These are phyloP conservation scores for Nyctalus aviator DNA, from an alignment of 2,797 vertebrate genomes.

Conservation along the genomic window DNA sequence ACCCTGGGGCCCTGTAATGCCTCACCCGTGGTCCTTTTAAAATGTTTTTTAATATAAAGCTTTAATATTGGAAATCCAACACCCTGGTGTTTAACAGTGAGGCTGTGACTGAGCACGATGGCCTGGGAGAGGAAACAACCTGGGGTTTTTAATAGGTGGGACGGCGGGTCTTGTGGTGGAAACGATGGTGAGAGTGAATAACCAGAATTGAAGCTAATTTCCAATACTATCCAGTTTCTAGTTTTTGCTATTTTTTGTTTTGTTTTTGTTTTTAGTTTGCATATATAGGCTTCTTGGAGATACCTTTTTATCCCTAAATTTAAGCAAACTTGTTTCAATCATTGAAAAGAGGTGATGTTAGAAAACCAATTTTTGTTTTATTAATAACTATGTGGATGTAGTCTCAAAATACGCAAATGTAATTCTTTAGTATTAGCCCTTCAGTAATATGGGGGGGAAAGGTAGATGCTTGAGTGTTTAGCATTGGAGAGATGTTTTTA, in stretches of 20 bases:
- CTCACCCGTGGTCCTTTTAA: conserved; percentile 77
- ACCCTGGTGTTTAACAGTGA: conserved; percentile 68
- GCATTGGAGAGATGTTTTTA: not conserved
- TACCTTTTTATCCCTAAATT: conserved; percentile 59
- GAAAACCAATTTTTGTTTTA: conserved; percentile 22
- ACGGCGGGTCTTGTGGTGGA: conserved; percentile 7
- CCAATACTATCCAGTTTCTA: conserved; percentile 10
- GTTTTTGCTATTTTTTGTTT: conserved; percentile 22
- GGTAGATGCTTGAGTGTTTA: conserved; percentile 24
- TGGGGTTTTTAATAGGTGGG: conserved; percentile 60
- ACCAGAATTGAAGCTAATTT: conserved; percentile 33
- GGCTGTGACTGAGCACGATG: not conserved
- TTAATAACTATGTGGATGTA: not conserved
- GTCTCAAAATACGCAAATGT: conserved; percentile 16
- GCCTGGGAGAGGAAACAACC: conserved; percentile 57
- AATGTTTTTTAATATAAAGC: conserved; percentile 84
- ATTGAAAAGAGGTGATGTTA: not conserved
- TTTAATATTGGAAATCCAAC: conserved; percentile 81
- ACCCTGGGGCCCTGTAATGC: conserved; percentile 75
- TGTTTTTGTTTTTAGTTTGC: conserved; percentile 25
- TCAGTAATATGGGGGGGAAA: not conserved
- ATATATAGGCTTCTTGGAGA: not conserved
- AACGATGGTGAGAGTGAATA: conserved; percentile 31
- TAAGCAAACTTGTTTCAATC: conserved; percentile 56
- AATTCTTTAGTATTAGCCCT: not conserved